phyloP scores from a whole-genome alignment of 1,140 invertebrate species.

The Andricus grossulariae region DNA sequence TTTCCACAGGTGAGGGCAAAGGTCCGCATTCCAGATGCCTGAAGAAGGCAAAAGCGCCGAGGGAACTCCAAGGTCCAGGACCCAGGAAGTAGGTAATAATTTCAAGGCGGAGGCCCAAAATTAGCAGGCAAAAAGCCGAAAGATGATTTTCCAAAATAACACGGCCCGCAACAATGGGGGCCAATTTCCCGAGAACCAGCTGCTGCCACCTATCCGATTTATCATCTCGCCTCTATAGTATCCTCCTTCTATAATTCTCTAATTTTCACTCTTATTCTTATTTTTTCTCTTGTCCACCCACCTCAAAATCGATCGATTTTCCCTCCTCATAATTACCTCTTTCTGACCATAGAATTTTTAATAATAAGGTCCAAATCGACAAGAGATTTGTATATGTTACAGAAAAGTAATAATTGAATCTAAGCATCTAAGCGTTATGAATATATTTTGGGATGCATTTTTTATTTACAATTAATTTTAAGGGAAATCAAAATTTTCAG shows the following conservation, averaged over 20 bases:
- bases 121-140: conserved; percentile 69
- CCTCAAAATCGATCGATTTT: background rate
- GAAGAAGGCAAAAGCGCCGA: conserved; percentile 35
- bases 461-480: too few relatives aligned
- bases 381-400: background rate
- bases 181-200: conserved; percentile 69
- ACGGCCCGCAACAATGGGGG: conserved; percentile 59
- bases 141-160: conserved; percentile 74
- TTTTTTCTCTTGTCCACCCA: background rate
- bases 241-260: conserved; percentile 19
- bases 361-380: background rate
- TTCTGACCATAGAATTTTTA: background rate
- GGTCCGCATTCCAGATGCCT: conserved; percentile 47
- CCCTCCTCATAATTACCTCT: background rate
- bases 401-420: too few relatives aligned
- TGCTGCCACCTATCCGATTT: conserved; percentile 72
- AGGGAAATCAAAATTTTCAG: too few relatives aligned
- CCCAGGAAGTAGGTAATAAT: conserved; percentile 68
- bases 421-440: too few relatives aligned
- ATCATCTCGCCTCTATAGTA: conserved; percentile 55
- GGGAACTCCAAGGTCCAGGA: conserved; percentile 36
- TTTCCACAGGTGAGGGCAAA: conserved; percentile 24
- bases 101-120: conserved; percentile 60
- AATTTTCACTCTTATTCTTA: conserved; percentile 19
- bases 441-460: too few relatives aligned